Conservation (phyloP, 2,797 vertebrate species). For the Sorex maritimensis region DNA sequence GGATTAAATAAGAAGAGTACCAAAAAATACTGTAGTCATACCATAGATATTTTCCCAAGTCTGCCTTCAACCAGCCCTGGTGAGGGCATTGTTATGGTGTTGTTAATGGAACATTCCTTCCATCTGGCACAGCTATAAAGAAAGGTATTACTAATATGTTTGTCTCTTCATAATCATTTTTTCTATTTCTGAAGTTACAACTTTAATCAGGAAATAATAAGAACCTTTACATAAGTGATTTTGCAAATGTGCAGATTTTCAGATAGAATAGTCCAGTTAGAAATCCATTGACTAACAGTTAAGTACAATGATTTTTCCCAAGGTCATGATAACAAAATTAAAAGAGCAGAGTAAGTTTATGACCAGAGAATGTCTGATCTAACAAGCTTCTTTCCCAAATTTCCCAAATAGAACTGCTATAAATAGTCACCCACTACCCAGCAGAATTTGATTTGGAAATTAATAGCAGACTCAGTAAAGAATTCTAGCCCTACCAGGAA, state of each 20-base stretch:
- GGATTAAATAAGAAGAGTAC: not conserved
- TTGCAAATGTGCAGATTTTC: not conserved
- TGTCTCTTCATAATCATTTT: not conserved
- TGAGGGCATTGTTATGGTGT: not conserved
- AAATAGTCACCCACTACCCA: conserved; percentile 50
- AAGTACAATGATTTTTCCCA: conserved; percentile 4
- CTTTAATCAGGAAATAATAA: fast-evolving
- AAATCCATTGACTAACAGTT: not conserved
- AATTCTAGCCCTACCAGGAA: not conserved
- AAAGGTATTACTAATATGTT: not conserved
- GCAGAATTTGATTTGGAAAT: conserved; percentile 68
- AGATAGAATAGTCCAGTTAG: not conserved
- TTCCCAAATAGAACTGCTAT: conserved; percentile 51
- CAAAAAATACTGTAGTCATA: not conserved
- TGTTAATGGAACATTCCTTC: not conserved
- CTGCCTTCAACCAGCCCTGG: not conserved
- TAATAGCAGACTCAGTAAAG: conserved; percentile 64
- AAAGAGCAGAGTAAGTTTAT: conserved; percentile 6
- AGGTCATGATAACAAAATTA: conserved; percentile 1
- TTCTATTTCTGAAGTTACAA: not conserved
- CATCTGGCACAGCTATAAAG: not conserved
- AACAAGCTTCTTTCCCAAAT: conserved; percentile 16
- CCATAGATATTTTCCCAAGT: not conserved
- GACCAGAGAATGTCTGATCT: conserved; percentile 45
- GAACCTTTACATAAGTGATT: not conserved